A percentile compares a stretch with the other conserved stretches of the same genome.
Conservation (phyloP, 1,140 invertebrate species). For the Pseudomyrmex pallidus region DNA sequence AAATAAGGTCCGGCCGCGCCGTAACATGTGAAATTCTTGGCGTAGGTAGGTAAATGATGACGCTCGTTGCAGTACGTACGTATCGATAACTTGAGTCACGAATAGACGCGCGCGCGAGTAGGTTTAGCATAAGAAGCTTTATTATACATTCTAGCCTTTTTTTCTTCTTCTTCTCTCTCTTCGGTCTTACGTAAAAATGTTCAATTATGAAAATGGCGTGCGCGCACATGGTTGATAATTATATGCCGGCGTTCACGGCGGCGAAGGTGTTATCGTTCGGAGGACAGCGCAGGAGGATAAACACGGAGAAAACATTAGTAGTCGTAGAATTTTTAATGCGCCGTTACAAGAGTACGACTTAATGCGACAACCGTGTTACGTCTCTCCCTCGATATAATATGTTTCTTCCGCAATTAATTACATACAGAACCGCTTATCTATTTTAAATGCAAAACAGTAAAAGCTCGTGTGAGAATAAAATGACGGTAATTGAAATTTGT, state of each 20-base stretch:
- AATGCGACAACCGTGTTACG: slow-evolving; percentile 33
- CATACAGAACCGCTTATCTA: neutral
- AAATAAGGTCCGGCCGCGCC: neutral
- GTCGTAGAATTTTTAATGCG: slow-evolving; percentile 44
- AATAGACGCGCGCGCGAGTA: slow-evolving; percentile 33
- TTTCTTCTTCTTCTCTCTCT: neutral
- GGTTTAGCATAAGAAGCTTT: slow-evolving; percentile 59
- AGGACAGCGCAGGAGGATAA: slow-evolving; percentile 25
- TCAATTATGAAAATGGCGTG: slow-evolving; percentile 61
- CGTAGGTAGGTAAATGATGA: slow-evolving; percentile 67
- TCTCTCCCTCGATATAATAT: neutral
- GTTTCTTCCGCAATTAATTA: slow-evolving; percentile 36
- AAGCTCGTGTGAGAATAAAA: neutral
- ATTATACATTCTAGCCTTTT: slow-evolving; percentile 52
- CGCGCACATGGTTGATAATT: slow-evolving; percentile 15
- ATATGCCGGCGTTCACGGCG: neutral
- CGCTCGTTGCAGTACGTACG: slow-evolving; percentile 58
- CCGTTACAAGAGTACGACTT: slow-evolving; percentile 39
- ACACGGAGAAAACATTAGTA: slow-evolving; percentile 22
- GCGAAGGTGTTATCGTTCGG: slow-evolving; percentile 40
- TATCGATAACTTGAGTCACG: slow-evolving; percentile 47
- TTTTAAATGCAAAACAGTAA: neutral
- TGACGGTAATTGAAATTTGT: neutral
- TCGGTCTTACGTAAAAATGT: slow-evolving; percentile 15
- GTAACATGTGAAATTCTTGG: slow-evolving; percentile 58